These are phyloP conservation scores for Rhinopithecus roxellana DNA, from an alignment of 2,113 vertebrate species.

Conservation along the genomic window DNA sequence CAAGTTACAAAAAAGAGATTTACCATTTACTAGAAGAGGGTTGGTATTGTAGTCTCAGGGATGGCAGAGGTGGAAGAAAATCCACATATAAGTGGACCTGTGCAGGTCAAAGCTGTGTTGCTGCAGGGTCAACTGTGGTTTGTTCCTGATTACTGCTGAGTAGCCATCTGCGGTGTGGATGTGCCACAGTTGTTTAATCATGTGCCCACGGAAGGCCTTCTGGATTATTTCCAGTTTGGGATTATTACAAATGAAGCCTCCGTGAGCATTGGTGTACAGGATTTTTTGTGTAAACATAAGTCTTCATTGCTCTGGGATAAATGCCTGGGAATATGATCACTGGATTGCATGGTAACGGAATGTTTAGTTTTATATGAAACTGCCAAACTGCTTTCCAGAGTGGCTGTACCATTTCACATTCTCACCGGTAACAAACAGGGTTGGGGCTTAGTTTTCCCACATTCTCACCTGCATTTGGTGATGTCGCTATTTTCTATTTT, in stretches of 20 bases:
- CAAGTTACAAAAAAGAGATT: neutral
- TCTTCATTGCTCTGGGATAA: neutral
- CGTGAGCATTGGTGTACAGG: too few relatives aligned
- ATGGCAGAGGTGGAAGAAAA: neutral
- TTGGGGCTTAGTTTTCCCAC: neutral
- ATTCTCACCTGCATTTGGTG: neutral
- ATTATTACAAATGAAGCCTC: neutral
- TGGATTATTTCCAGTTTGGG: neutral
- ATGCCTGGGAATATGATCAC: neutral
- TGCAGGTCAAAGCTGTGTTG: neutral
- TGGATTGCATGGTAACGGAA: neutral
- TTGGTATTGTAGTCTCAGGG: neutral
- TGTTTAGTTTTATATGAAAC: neutral
- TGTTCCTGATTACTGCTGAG: neutral
- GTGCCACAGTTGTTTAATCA: neutral
- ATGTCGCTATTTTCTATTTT: neutral
- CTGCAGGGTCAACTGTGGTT: neutral
- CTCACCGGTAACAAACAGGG: neutral
- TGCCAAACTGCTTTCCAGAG: neutral
- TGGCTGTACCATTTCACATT: neutral
- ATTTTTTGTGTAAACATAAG: neutral
- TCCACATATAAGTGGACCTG: neutral
- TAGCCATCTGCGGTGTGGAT: too few relatives aligned
- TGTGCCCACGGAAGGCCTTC: neutral
- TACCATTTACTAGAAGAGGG: neutral